These are phyloP conservation scores for Pyrrhia umbra DNA, from an alignment of 2,888 invertebrate species.

Conservation along the genomic window DNA sequence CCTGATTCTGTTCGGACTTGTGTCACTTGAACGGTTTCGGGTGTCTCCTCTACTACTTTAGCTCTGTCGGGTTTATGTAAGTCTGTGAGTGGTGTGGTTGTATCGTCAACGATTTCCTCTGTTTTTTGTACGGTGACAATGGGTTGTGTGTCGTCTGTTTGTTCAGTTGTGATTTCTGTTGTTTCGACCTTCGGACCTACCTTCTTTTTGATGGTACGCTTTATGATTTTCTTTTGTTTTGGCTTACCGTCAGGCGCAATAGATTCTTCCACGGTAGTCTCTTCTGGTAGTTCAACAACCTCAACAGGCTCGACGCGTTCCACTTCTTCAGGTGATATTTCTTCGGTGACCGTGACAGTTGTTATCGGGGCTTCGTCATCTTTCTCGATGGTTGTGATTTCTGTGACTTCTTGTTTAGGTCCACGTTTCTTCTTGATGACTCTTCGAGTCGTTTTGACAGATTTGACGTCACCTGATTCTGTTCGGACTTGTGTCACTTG, in stretches of 20 bases:
- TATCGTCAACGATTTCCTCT: conserved; percentile 59
- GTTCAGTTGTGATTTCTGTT: conserved; percentile 56
- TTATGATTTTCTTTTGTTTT: conserved; percentile 59
- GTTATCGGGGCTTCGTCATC: conserved; percentile 64
- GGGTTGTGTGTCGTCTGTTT: conserved; percentile 67
- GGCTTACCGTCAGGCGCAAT: conserved; percentile 61
- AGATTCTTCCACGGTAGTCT: conserved; percentile 70
- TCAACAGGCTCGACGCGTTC: not conserved
- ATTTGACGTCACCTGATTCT: conserved; percentile 60
- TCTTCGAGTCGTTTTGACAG: no score
- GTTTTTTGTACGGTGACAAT: conserved; percentile 58
- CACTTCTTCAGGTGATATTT: conserved; percentile 1
- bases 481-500: conserved; percentile 64
- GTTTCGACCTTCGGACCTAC: conserved; percentile 81
- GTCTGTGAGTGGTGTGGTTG: conserved; percentile 10
- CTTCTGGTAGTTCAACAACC: conserved; percentile 33
- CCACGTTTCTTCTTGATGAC: no score
- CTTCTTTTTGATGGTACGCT: conserved; percentile 80
- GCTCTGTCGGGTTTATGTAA: no score
- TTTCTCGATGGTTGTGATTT: conserved; percentile 69
- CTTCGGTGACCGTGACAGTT: conserved; percentile 15
- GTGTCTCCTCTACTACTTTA: conserved; percentile 19
- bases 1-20: conserved; percentile 66
- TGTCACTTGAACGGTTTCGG: conserved; percentile 6
- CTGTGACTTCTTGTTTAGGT: no score